A percentile compares a stretch with the other conserved stretches of the same genome.
Conservation (phyloP, 2,797 vertebrate species). For the Meriones psammophilus region DNA sequence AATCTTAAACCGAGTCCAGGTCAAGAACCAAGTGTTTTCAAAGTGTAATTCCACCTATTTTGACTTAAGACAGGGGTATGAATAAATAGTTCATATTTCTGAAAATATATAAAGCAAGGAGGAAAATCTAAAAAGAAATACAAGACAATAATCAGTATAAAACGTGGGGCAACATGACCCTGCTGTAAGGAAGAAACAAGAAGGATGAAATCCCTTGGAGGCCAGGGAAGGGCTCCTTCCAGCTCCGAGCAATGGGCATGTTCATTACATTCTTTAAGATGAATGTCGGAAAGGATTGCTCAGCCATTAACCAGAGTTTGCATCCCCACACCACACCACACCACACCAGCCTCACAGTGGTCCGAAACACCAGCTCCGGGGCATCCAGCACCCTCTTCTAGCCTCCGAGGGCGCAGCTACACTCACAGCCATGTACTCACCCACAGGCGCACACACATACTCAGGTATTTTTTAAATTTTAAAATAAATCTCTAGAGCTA, state of each 20-base stretch:
- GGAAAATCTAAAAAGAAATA: constrained; percentile 36
- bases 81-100: not conserved
- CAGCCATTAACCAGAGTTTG: not conserved
- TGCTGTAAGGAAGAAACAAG: not conserved
- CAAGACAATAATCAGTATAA: not conserved
- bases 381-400: not conserved
- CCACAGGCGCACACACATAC: not conserved
- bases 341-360: too few species aligned
- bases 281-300: not conserved
- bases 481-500: not conserved
- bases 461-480: not conserved
- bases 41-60: constrained; percentile 34
- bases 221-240: not conserved
- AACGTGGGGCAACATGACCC: not conserved
- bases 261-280: not conserved
- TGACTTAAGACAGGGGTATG: constrained; percentile 5
- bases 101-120: not conserved
- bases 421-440: not conserved
- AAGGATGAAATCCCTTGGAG: not conserved
- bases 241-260: not conserved
- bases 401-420: not conserved
- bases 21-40: constrained; percentile 40
- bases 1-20: constrained; percentile 18
- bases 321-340: not conserved
- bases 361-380: not conserved